phyloP scores from a whole-genome alignment of 2,797 vertebrate species.

The Thalassophryne amazonica region DNA sequence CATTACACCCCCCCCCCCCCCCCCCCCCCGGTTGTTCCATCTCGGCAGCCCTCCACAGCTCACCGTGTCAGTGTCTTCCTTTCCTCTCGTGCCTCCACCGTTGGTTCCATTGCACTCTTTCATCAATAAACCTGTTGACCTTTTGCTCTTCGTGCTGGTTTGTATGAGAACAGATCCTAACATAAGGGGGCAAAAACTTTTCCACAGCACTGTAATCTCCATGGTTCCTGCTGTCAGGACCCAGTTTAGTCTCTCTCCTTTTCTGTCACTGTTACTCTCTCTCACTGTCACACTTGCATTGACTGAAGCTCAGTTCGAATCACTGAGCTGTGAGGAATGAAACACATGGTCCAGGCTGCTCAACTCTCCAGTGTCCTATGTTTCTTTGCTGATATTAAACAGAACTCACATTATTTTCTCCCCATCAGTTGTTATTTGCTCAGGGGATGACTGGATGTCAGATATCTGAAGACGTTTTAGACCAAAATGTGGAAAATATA shows the following conservation, averaged over 20 bases:
- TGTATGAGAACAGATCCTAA: too few relatives aligned
- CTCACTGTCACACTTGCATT: slow-evolving; percentile 24
- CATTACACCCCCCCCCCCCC: too few relatives aligned
- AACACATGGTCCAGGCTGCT: slow-evolving; percentile 1
- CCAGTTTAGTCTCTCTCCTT: too few relatives aligned
- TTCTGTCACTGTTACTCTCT: slow-evolving; percentile 26
- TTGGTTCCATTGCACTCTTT: neutral
- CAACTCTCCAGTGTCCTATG: slow-evolving; percentile 12
- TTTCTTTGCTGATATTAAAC: slow-evolving; percentile 20
- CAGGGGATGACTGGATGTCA: slow-evolving; percentile 28
- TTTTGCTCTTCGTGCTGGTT: neutral
- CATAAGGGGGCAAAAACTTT: too few relatives aligned
- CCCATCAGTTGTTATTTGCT: slow-evolving; percentile 7
- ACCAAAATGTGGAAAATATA: slow-evolving; percentile 5
- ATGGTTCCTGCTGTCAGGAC: too few relatives aligned
- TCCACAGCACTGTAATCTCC: too few relatives aligned
- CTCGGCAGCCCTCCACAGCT: too few relatives aligned
- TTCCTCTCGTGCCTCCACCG: neutral
- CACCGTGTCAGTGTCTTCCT: too few relatives aligned
- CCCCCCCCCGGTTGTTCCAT: too few relatives aligned
- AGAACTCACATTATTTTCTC: slow-evolving; percentile 5
- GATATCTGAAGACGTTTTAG: neutral
- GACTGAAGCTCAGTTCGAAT: slow-evolving; percentile 45
- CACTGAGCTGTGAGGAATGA: slow-evolving; percentile 12
- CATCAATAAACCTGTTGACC: neutral